These are phyloP conservation scores for Axis porcinus DNA, from an alignment of 2,113 vertebrate species.

Conservation along the genomic window DNA sequence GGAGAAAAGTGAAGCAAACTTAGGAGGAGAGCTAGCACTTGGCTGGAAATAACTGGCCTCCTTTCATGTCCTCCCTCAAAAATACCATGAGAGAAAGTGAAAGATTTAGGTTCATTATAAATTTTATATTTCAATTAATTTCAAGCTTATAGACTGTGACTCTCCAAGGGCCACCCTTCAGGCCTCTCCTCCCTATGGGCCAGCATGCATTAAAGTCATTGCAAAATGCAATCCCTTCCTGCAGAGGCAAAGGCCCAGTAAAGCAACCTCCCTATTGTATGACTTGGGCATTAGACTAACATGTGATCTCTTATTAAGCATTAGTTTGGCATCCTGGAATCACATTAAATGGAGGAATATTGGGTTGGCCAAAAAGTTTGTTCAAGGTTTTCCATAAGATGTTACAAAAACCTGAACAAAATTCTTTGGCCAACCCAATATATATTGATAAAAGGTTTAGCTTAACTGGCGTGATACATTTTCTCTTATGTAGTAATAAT, in stretches of 20 bases:
- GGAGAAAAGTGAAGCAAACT: neutral
- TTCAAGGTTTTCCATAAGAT: neutral
- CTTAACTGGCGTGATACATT: neutral
- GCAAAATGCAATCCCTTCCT: neutral
- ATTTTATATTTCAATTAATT: neutral
- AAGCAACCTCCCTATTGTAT: accelerated
- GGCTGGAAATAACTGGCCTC: neutral
- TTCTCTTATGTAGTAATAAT: neutral
- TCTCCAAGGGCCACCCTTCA: neutral
- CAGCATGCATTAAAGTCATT: accelerated
- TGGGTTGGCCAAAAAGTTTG: neutral
- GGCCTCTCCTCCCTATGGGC: neutral
- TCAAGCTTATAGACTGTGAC: neutral
- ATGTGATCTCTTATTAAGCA: neutral
- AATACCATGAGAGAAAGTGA: neutral
- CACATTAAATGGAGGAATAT: neutral
- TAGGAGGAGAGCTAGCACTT: neutral
- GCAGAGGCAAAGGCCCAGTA: neutral
- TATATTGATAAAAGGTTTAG: neutral
- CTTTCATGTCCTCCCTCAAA: neutral
- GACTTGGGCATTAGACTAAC: neutral
- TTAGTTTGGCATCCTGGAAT: neutral
- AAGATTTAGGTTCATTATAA: neutral
- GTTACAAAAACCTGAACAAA: neutral
- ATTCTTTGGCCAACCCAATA: neutral